Base-by-base conservation (phyloP, 2,888 invertebrate species). In the Augochlorella aurata region DNA sequence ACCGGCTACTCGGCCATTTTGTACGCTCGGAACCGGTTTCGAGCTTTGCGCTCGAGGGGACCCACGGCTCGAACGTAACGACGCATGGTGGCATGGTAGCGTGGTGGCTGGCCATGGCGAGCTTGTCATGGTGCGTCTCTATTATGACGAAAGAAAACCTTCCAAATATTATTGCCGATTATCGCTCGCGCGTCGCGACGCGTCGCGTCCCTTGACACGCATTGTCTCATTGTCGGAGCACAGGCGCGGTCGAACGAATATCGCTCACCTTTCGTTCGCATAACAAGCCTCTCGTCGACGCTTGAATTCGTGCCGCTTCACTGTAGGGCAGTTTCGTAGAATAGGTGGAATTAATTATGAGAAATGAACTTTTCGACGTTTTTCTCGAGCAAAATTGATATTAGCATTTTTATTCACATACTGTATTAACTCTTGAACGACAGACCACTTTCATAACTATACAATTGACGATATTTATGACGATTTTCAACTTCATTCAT, bases 41-140 rank as follows among this genome's bases (percentile, higher is more conserved):
- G 76, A 75, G 85, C 74, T 88, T 84, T 80, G 81, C 81, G 89
- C 89, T 80, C 77, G 78, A 87, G 85, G 88, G 87, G 77, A 81
- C 84, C 82, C 83, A 76, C 79, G 79, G 84, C 87, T 88, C 84
- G 85, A 85, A 88, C 87, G 88, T 88, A 88, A 88, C 88, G 83
- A 88, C 87, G 88, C 88, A 80, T 87, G 85, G 82, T 88, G 38
- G 38, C 38, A 38, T 38, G 38, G 38, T 38, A 38, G 88, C 88
- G 79, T 87, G 84, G 82, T 88, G 87, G 78, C 74, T 81, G 87
- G 71, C 79, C 84, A 85, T 85, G 84, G 80, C 85, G 86, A 88
- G 81, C 79, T 74, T 84, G 77, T 83, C 76, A 79, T 70, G 69
- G 71, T 75, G 83, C 73, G 76, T 65, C 84, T 68, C 54, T 68